Conservation (phyloP, 2,113 vertebrate genomes). For the Alethe diademata region DNA sequence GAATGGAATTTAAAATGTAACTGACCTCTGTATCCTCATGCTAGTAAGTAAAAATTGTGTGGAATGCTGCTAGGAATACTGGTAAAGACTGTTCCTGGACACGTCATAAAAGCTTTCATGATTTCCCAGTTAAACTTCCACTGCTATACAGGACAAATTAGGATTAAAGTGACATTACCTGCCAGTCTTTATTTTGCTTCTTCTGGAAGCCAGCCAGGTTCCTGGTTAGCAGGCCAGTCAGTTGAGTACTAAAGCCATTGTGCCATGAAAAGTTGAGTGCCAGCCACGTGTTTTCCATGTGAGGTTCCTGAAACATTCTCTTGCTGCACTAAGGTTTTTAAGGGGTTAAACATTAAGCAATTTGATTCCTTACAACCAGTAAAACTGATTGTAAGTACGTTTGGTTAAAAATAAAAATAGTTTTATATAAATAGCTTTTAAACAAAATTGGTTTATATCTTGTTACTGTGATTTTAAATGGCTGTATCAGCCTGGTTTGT, state of each 20-base stretch:
- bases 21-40: background rate
- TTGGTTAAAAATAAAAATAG: background rate
- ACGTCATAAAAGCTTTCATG: background rate
- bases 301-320: background rate
- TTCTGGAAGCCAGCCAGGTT: background rate
- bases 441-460: background rate
- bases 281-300: background rate
- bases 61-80: background rate
- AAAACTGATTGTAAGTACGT: background rate
- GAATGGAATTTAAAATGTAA: background rate
- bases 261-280: background rate
- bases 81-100: background rate
- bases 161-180: background rate
- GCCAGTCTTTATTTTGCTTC: background rate
- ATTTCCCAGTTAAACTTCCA: background rate
- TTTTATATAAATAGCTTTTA: background rate
- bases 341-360: background rate
- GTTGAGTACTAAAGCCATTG: background rate
- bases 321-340: background rate
- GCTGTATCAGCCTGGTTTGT: background rate
- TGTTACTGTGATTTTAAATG: background rate
- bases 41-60: background rate
- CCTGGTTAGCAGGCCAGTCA: background rate
- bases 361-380: background rate
- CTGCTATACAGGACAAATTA: background rate